Percentiles rank a stretch among this genome's conserved stretches.
Evolutionary conservation across 1,140 invertebrate species (phyloP).

Genomic region (Hesperophylax magnus): DNA sequence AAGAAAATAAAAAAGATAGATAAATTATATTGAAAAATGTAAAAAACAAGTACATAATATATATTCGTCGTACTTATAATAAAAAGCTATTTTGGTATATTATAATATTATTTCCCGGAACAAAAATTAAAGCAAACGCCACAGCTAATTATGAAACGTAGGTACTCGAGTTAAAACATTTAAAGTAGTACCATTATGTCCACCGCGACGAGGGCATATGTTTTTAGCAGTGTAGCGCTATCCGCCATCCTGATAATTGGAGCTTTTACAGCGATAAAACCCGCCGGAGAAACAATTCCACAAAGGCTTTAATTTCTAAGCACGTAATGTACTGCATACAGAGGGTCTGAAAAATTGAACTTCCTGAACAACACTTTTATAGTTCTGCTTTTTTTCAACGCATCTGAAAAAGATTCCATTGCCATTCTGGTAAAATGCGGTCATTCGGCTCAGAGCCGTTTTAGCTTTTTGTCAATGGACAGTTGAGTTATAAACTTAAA

Average conservation of each 20-base stretch:
- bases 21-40: background rate
- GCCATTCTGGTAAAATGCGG: too few relatives aligned
- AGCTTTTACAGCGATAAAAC: constrained; percentile 38
- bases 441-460: too few relatives aligned
- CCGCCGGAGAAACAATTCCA: constrained; percentile 40
- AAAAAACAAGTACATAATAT: background rate
- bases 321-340: constrained; percentile 37
- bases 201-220: constrained; percentile 12
- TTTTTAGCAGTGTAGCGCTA: constrained; percentile 26
- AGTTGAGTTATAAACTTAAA: too few relatives aligned
- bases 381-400: background rate
- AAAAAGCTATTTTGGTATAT: too few relatives aligned
- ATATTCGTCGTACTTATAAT: background rate
- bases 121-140: too few relatives aligned
- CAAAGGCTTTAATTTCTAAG: constrained; percentile 45
- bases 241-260: constrained; percentile 49
- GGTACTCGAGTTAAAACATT: too few relatives aligned
- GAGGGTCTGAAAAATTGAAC: background rate
- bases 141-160: too few relatives aligned
- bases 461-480: too few relatives aligned
- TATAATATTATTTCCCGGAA: too few relatives aligned
- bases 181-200: background rate
- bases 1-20: background rate
- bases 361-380: constrained; percentile 15
- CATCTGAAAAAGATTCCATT: background rate